Conservation (phyloP, 2,113 vertebrate genomes). For the Psittacus erithacus region DNA sequence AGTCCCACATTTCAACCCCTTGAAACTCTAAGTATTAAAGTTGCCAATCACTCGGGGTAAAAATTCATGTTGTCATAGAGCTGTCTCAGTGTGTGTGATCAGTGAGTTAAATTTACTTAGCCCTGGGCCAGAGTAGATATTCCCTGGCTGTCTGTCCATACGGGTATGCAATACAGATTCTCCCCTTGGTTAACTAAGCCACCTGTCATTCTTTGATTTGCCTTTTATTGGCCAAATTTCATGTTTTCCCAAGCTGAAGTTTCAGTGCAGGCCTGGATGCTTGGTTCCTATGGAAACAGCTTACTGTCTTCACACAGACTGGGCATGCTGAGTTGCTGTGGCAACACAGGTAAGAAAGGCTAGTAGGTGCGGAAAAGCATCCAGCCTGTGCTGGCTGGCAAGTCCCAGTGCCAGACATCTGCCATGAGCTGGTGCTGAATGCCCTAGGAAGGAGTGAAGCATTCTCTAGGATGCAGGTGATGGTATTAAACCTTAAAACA, state of each 20-base stretch:
- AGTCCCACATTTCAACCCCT: background rate
- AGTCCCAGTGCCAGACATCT: background rate
- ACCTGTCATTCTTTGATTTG: background rate
- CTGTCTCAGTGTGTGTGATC: background rate
- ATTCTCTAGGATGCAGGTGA: background rate
- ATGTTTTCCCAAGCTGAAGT: background rate
- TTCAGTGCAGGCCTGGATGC: background rate
- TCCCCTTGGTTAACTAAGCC: background rate
- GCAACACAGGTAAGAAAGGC: slow-evolving; percentile 40
- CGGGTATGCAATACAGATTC: background rate
- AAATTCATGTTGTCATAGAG: background rate
- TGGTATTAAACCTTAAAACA: background rate
- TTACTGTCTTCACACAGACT: background rate
- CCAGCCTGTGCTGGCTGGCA: background rate
- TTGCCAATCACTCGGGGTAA: background rate
- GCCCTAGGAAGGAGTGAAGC: background rate
- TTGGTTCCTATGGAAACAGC: slow-evolving; percentile 56
- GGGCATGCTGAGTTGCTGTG: slow-evolving; percentile 44
- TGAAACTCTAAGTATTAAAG: background rate
- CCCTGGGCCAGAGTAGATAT: background rate
- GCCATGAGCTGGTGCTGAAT: background rate
- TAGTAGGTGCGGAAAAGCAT: background rate
- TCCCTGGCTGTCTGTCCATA: background rate
- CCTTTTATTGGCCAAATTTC: background rate
- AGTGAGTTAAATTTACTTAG: background rate